phyloP scores from a whole-genome alignment of 2,888 invertebrate genomes.

The Acanthosepion lycidas region DNA sequence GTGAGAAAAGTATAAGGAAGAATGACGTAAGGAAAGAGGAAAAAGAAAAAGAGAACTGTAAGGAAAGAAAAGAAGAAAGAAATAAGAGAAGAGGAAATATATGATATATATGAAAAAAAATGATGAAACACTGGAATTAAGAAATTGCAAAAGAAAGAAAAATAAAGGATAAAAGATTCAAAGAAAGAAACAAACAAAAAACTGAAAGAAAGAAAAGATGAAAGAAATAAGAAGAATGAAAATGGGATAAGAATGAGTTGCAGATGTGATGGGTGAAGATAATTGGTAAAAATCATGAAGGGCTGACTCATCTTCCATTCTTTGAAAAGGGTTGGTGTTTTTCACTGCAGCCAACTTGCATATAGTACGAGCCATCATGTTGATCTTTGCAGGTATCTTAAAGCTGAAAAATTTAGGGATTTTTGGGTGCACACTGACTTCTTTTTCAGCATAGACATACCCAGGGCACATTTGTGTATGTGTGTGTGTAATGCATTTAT shows the following conservation, averaged over 20 bases:
- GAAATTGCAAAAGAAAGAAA: neutral
- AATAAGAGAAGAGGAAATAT: neutral
- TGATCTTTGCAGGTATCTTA: neutral
- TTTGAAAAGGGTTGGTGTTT: neutral
- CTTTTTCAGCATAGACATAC: neutral
- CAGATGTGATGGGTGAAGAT: neutral
- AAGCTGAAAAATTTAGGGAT: neutral
- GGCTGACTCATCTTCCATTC: constrained; percentile 8
- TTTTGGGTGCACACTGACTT: neutral
- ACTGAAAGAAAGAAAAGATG: neutral
- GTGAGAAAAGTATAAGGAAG: neutral
- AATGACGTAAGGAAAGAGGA: neutral
- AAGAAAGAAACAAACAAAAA: neutral
- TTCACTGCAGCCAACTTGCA: neutral
- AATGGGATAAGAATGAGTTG: neutral
- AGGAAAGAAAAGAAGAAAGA: neutral
- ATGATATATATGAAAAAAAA: neutral
- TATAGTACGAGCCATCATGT: neutral
- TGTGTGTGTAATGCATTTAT: neutral
- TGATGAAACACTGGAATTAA: neutral
- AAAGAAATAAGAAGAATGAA: neutral
- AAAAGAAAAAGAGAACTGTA: neutral
- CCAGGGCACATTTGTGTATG: neutral
- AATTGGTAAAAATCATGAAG: constrained; percentile 18
- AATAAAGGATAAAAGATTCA: neutral